Evolutionary conservation across 1,140 invertebrate genomes (phyloP), one percentile per base, ranked within the genome.

Genomic region (Mamestra configurata): DNA sequence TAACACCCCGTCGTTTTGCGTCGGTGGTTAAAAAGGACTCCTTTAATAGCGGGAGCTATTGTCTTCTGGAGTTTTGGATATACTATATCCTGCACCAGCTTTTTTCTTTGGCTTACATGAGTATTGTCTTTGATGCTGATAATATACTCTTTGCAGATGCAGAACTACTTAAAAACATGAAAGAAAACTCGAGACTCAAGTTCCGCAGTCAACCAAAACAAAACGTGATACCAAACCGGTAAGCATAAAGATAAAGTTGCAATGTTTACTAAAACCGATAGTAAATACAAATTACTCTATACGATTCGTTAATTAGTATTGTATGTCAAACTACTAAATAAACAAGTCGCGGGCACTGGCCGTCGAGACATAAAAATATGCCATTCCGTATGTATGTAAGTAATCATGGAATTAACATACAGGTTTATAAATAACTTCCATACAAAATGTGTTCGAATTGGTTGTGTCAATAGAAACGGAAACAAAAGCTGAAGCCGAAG

Each of bases 291-390:
- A 64, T 51, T 49, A 76, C 73, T 49, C 15, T 57, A 53, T 71
- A 51, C 37, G 43, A 71, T 53, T 76, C 22, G 66, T 70, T 76
- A 61, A 76, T 76, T 76, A 75, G 72, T 59, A 18, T 40, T 49
- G 57, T 76, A 18, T 64, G 40, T 76, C 72, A 59, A 75, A 76
- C 15, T 64, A 76, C 24, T 35, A 46, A 49, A 76, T 22, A 76
- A 55, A 72, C 43, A 40, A 20, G 15, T 35, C 8, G 10, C 27
- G 53, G 51, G 13, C 51, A 73, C 20, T 73, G 71, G n/a, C 49
- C 71, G 31, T 40, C 11, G 55, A 31, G 31, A 61, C 46, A 76
- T 24, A 46, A 75, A 75, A 59, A 75, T 43, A 59, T 22, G 53
- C 18, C 20, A 40, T 40, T 46, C 40, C 22, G 20, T 70, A 24